Percentiles rank a stretch among this genome's conserved stretches.
Evolutionary conservation across 2,113 vertebrate species (phyloP).

Genomic region (Pseudonaja textilis): DNA sequence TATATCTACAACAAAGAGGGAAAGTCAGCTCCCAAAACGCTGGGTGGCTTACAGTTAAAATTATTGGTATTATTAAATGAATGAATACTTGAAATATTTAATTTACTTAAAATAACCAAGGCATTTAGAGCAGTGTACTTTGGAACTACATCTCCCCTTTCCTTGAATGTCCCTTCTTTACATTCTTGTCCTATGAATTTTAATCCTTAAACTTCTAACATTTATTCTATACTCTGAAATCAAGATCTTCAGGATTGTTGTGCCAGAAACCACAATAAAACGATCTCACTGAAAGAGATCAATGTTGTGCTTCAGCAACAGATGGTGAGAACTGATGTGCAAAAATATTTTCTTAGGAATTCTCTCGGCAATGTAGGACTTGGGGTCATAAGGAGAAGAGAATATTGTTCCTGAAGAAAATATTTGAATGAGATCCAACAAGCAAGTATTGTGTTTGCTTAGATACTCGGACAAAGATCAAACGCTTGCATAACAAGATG

Average conservation of each 20-base stretch:
- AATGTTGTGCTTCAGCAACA: neutral
- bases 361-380: neutral
- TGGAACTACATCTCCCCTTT: neutral
- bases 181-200: neutral
- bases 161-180: neutral
- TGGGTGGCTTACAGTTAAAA: neutral
- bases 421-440: constrained; percentile 5
- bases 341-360: neutral
- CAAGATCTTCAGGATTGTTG: neutral
- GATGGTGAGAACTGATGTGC: neutral
- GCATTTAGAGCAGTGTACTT: neutral
- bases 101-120: neutral
- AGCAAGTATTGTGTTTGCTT: neutral
- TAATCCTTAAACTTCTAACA: neutral
- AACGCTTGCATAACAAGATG: neutral
- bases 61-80: neutral
- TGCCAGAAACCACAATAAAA: neutral
- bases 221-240: neutral
- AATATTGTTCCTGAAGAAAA: neutral
- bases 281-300: neutral
- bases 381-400: neutral
- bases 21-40: neutral
- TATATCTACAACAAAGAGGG: neutral
- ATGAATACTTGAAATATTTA: neutral
- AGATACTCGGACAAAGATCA: neutral